Evolutionary conservation across 2,888 invertebrate species (phyloP), one percentile per base, ranked within the genome.

Genomic region (Meteorus colon): DNA sequence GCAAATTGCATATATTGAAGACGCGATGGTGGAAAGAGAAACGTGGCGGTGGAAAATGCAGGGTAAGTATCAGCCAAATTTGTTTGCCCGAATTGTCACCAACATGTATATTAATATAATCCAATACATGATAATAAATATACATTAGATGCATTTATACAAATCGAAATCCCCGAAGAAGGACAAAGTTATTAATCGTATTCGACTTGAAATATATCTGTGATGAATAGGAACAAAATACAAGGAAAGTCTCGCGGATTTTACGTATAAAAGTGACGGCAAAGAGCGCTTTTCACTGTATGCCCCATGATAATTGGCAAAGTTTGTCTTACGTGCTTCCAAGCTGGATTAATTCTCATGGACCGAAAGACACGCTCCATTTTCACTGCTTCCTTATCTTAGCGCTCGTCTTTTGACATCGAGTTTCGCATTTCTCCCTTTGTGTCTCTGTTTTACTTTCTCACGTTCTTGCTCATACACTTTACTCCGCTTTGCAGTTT

Each of bases 21-120:
- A 96, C 97, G 41, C 95, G 96, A 88, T 99, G 99, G 99, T 99
- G 99, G 99, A 97, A 97, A 88, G 96, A 97, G 90, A 96, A 95
- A 90, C 93, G 96, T 41, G 97, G 97, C 27, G 97, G 97, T 29
- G 96, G 96, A 67, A 94, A 95, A 75, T 96, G 96, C 88, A 93
- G 95, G 87, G 95, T 95, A 91, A 92, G 92, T 70, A 77, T 68
- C 31, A 41, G 41, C 19, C n/a, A n/a, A 1, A 63, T 63, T 72
- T 48, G 45, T 63, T n/a, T 48, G 45, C 19, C 14, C 14, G 59
- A 67, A 65, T 74, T 68, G 10, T 70, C 69, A 65, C 55, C 68
- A 55, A 55, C 55, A 24, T 27, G 19, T 2, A 29, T 19, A 16
- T 12, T 65, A 3, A 62, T 48, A 48, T n/a, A 48, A 48, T n/a